These are phyloP conservation scores for Cyprinodon variegatus DNA, from an alignment of 2,113 vertebrate genomes.

Conservation along the genomic window DNA sequence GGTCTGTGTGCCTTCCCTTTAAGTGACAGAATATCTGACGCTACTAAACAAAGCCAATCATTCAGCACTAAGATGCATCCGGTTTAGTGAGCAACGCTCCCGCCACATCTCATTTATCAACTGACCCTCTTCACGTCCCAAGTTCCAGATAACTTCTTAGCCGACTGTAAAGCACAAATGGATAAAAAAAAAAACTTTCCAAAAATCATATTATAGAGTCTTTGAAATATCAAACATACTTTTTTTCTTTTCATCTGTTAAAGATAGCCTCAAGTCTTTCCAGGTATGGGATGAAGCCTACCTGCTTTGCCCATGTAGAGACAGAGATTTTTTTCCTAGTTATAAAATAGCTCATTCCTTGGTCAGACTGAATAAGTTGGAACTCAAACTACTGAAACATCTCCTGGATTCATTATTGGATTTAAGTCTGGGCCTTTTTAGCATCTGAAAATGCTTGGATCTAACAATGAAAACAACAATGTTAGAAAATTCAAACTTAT, in stretches of 20 bases:
- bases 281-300: too few relatives aligned
- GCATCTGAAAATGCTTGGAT: too few relatives aligned
- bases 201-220: not conserved
- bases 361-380: not conserved
- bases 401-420: not conserved
- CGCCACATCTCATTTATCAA: conserved; percentile 7
- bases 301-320: not conserved
- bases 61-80: conserved; percentile 3
- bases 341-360: not conserved
- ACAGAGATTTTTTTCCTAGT: not conserved
- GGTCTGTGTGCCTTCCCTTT: not conserved
- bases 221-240: not conserved
- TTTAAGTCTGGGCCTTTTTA: not conserved
- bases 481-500: too few relatives aligned
- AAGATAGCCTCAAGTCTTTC: too few relatives aligned
- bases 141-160: not conserved
- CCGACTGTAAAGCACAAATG: not conserved
- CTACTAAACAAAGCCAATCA: not conserved
- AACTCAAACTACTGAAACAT: not conserved
- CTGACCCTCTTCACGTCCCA: conserved; percentile 27
- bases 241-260: not conserved
- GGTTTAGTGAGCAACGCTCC: not conserved
- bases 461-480: too few relatives aligned
- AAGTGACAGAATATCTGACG: not conserved
- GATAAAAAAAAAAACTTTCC: not conserved